These are phyloP conservation scores for Epizoanthus ramosus DNA, from an alignment of 92 coral and sea anemone species.

Conservation along the genomic window DNA sequence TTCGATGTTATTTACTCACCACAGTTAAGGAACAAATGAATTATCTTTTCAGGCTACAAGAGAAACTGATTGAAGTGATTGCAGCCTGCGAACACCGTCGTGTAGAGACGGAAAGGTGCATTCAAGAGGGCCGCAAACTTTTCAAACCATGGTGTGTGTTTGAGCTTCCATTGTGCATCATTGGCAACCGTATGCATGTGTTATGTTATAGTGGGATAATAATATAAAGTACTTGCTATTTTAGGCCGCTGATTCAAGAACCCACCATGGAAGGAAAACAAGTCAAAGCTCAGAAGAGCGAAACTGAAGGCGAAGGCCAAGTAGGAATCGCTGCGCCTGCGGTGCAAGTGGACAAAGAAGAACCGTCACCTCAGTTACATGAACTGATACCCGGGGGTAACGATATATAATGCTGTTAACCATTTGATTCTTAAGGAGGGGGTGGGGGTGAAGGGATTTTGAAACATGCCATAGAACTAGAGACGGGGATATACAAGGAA, in stretches of 20 bases:
- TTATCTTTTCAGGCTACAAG: constrained; percentile 17
- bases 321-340: neutral
- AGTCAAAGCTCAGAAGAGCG: neutral
- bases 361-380: neutral
- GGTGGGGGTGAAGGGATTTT: too few relatives aligned
- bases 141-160: constrained; percentile 35
- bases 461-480: too few relatives aligned
- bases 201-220: too few relatives aligned
- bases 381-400: constrained; percentile 1
- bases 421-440: too few relatives aligned
- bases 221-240: neutral
- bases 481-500: too few relatives aligned
- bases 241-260: constrained; percentile 8
- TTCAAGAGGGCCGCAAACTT: constrained; percentile 36
- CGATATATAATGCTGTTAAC: too few relatives aligned
- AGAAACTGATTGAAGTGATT: constrained; percentile 15
- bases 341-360: neutral
- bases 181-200: neutral
- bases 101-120: constrained; percentile 21
- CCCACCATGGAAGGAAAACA: neutral
- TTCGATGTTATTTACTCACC: neutral
- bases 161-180: neutral
- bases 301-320: neutral
- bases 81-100: constrained; percentile 17
- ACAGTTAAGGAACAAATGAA: neutral